phyloP scores from a whole-genome alignment of 2,113 vertebrate species.

The Orycteropus afer region DNA sequence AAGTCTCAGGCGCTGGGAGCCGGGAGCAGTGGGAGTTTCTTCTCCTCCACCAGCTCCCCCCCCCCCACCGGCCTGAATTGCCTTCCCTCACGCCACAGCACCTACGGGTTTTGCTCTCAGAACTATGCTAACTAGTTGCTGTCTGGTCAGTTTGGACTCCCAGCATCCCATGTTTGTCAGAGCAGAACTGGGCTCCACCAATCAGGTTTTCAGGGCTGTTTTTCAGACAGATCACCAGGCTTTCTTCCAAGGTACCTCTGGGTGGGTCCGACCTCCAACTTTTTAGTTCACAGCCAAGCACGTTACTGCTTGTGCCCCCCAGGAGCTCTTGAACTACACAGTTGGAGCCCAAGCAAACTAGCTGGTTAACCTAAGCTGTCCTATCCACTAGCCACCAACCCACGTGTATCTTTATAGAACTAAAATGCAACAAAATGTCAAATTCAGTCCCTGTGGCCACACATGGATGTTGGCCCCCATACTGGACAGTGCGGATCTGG shows the following conservation, averaged over 20 bases:
- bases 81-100: background rate
- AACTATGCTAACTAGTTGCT: background rate
- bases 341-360: background rate
- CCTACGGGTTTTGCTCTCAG: background rate
- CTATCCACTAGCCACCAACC: too few relatives aligned
- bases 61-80: background rate
- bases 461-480: accelerated
- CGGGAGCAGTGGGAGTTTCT: accelerated
- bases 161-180: too few relatives aligned
- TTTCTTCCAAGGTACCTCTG: too few relatives aligned
- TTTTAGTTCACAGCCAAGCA: too few relatives aligned
- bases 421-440: background rate
- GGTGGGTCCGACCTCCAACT: too few relatives aligned
- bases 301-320: too few relatives aligned
- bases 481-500: accelerated
- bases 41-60: too few relatives aligned
- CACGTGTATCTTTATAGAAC: background rate
- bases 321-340: too few relatives aligned
- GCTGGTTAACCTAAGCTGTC: background rate
- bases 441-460: background rate
- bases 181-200: too few relatives aligned
- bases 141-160: too few relatives aligned
- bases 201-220: too few relatives aligned
- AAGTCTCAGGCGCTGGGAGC: background rate
- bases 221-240: too few relatives aligned